Percentiles rank a stretch among this genome's conserved stretches.
Conservation (phyloP, 1,140 invertebrate species). For the Plodia interpunctella region DNA sequence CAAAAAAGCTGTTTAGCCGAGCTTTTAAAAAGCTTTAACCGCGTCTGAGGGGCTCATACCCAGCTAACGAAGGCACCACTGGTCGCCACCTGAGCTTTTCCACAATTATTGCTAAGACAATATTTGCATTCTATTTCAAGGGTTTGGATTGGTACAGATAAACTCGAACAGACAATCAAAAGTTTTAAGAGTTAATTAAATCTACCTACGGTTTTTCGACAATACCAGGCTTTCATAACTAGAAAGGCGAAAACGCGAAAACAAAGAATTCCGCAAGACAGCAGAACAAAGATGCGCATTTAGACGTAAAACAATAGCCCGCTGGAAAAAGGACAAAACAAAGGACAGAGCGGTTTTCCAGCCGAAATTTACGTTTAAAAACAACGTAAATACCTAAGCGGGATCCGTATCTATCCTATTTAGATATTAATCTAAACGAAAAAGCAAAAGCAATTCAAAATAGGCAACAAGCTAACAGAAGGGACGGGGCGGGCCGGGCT, state of each 20-base stretch:
- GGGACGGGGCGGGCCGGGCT: slow-evolving; percentile 62
- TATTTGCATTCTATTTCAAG: not conserved
- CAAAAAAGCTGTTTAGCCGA: slow-evolving; percentile 2
- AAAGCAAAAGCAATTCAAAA: slow-evolving; percentile 76
- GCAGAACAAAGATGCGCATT: slow-evolving; percentile 43
- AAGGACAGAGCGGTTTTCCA: slow-evolving; percentile 25
- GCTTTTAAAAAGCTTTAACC: slow-evolving; percentile 4
- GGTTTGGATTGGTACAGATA: too few species aligned
- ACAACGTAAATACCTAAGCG: slow-evolving; percentile 72
- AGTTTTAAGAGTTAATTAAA: not conserved
- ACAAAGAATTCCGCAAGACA: slow-evolving; percentile 39
- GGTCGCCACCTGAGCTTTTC: not conserved
- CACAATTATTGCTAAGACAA: not conserved
- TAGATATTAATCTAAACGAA: slow-evolving; percentile 77
- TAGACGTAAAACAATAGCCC: slow-evolving; percentile 54
- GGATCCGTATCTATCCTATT: slow-evolving; percentile 76
- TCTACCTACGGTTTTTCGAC: not conserved
- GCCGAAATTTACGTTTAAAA: slow-evolving; percentile 74
- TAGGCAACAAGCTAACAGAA: slow-evolving; percentile 75
- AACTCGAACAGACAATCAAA: too few species aligned
- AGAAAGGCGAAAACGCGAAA: slow-evolving; percentile 25
- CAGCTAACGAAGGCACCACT: not conserved
- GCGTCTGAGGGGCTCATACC: not conserved
- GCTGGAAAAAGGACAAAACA: slow-evolving; percentile 49
- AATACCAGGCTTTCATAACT: slow-evolving; percentile 40